A percentile compares a stretch with the other conserved stretches of the same genome.
These are phyloP conservation scores for Acrocephalus scirpaceus DNA, from an alignment of 2,797 vertebrate species.

Conservation along the genomic window DNA sequence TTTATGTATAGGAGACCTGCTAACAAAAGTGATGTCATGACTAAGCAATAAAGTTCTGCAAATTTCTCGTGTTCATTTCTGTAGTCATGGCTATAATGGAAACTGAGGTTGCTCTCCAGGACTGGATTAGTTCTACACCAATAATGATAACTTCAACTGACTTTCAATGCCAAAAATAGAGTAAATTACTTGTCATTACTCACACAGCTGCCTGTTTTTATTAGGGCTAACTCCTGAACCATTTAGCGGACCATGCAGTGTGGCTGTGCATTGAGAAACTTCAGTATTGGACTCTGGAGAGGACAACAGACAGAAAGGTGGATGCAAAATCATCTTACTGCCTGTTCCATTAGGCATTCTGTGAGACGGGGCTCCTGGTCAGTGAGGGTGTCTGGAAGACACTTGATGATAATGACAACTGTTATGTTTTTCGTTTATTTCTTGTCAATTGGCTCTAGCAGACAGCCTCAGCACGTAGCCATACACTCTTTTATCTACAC, in stretches of 20 bases:
- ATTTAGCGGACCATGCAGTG: background rate
- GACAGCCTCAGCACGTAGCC: background rate
- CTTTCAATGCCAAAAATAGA: background rate
- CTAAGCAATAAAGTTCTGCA: background rate
- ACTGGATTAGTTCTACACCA: background rate
- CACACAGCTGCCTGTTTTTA: background rate
- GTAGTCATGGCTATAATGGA: background rate
- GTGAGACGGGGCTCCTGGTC: background rate
- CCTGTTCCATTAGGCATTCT: background rate
- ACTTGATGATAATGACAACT: background rate
- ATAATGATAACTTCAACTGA: background rate
- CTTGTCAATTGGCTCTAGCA: background rate
- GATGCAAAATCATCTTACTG: background rate
- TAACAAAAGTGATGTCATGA: background rate
- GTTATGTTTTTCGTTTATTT: constrained; percentile 3
- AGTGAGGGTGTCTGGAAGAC: background rate
- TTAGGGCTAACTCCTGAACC: background rate
- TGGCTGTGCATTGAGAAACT: background rate
- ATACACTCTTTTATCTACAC: constrained; percentile 38
- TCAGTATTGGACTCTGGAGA: background rate
- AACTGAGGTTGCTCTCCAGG: background rate
- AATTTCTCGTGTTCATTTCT: background rate
- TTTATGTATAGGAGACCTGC: background rate
- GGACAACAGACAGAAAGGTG: background rate
- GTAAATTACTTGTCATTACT: background rate